Percentiles rank a stretch among this genome's conserved stretches.
phyloP scores from a whole-genome alignment of 2,888 invertebrate genomes.

The Agriotes lineatus region DNA sequence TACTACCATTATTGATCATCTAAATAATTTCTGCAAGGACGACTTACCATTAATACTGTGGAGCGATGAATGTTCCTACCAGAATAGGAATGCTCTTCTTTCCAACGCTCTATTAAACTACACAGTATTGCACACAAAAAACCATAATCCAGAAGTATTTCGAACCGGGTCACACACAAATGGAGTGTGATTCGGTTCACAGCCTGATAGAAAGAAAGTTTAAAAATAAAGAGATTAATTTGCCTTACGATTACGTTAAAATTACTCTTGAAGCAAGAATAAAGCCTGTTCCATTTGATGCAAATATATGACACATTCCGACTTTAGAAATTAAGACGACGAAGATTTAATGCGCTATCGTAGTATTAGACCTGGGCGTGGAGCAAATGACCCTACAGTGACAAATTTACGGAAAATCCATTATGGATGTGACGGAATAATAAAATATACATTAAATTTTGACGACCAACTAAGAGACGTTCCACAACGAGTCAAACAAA shows the following conservation, averaged over 20 bases:
- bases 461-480: too few relatives aligned
- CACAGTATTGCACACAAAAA: slow-evolving; percentile 20
- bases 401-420: too few relatives aligned
- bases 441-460: too few relatives aligned
- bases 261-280: not conserved
- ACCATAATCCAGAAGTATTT: slow-evolving; percentile 36
- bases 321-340: too few relatives aligned
- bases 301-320: too few relatives aligned
- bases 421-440: too few relatives aligned
- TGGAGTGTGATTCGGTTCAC: slow-evolving; percentile 31
- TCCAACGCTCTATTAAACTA: slow-evolving; percentile 35
- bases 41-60: slow-evolving; percentile 26
- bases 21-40: slow-evolving; percentile 8
- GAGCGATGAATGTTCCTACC: slow-evolving; percentile 35
- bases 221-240: not conserved
- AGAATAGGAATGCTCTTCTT: slow-evolving; percentile 35
- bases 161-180: slow-evolving; percentile 41
- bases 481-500: too few relatives aligned
- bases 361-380: too few relatives aligned
- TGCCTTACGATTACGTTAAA: not conserved
- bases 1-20: slow-evolving; percentile 20
- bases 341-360: too few relatives aligned
- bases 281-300: not conserved
- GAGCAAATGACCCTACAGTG: too few relatives aligned
- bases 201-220: not conserved